phyloP scores from a whole-genome alignment of 1,140 invertebrate species.

The Pseudomyrmex flavicornis region DNA sequence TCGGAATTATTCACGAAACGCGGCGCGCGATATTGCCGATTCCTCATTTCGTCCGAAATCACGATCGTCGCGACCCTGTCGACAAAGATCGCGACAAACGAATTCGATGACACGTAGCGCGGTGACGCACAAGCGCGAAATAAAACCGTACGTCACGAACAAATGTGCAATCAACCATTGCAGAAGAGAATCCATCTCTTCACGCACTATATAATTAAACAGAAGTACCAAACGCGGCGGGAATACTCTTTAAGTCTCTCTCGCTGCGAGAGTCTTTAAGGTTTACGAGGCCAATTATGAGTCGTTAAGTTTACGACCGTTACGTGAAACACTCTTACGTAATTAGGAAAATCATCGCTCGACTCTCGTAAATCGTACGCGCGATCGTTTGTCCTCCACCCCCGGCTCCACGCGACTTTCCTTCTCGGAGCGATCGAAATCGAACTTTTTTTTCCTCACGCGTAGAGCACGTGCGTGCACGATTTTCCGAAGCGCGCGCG shows the following conservation, averaged over 20 bases:
- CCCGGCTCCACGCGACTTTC: neutral
- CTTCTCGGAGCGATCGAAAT: neutral
- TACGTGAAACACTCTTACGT: neutral
- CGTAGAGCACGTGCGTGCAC: neutral
- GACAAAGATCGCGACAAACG: too few species aligned
- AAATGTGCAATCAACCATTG: too few species aligned
- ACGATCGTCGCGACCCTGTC: neutral
- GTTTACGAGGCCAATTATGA: conserved; percentile 15
- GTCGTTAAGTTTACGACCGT: conserved; percentile 1
- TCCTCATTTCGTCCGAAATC: neutral
- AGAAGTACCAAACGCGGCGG: neutral
- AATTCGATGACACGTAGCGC: too few species aligned
- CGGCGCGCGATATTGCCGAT: conserved; percentile 1
- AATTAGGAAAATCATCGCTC: conserved; percentile 6
- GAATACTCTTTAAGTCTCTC: neutral
- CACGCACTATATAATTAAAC: conserved; percentile 3
- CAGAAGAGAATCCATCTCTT: neutral
- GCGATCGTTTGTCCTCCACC: neutral
- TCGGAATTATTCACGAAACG: conserved; percentile 35
- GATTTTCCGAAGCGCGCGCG: neutral
- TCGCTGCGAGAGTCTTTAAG: neutral
- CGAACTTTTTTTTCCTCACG: conserved; percentile 5
- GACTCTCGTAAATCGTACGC: neutral
- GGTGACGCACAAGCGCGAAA: too few species aligned
- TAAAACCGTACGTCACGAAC: too few species aligned